phyloP scores from a whole-genome alignment of 2,888 invertebrate species.

The Meliscaeva auricollis region DNA sequence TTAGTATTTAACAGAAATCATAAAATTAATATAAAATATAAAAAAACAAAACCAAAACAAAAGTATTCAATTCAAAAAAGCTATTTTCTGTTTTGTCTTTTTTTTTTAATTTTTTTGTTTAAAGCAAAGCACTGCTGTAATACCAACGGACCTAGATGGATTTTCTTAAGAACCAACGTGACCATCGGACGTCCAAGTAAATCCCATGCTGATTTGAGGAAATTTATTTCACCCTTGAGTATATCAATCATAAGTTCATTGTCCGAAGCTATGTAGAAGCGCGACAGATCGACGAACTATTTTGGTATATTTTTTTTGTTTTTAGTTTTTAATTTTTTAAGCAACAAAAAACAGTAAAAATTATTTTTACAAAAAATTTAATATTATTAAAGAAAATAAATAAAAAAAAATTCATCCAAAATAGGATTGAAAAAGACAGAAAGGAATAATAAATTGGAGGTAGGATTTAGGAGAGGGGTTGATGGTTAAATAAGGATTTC shows the following conservation, averaged over 20 bases:
- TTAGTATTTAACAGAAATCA: constrained; percentile 76
- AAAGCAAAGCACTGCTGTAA: constrained; percentile 41
- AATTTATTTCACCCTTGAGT: constrained; percentile 98
- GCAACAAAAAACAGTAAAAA: constrained; percentile 58
- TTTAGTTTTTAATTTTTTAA: constrained; percentile 27
- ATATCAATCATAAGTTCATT: constrained; percentile 99
- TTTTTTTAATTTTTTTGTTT: neutral
- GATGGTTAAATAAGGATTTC: neutral
- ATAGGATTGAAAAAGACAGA: constrained; percentile 46
- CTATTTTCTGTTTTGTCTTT: constrained; percentile 23
- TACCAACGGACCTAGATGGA: constrained; percentile 91
- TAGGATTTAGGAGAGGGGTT: constrained; percentile 32
- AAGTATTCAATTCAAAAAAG: constrained; percentile 39
- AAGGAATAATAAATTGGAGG: constrained; percentile 46
- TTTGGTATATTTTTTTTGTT: constrained; percentile 54
- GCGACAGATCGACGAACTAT: constrained; percentile 98
- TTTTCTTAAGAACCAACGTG: constrained; percentile 94
- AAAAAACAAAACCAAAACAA: constrained; percentile 74
- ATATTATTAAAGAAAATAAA: constrained; percentile 58
- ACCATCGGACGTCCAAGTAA: constrained; percentile 98
- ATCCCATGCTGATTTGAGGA: constrained; percentile 99
- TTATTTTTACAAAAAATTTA: constrained; percentile 46
- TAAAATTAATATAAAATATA: constrained; percentile 67
- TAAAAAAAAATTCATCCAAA: constrained; percentile 25
- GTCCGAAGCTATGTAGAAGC: constrained; percentile 99